A percentile compares a stretch with the other conserved stretches of the same genome.
Conservation (phyloP, 2,888 invertebrate genomes). For the Eupithecia vulgata region DNA sequence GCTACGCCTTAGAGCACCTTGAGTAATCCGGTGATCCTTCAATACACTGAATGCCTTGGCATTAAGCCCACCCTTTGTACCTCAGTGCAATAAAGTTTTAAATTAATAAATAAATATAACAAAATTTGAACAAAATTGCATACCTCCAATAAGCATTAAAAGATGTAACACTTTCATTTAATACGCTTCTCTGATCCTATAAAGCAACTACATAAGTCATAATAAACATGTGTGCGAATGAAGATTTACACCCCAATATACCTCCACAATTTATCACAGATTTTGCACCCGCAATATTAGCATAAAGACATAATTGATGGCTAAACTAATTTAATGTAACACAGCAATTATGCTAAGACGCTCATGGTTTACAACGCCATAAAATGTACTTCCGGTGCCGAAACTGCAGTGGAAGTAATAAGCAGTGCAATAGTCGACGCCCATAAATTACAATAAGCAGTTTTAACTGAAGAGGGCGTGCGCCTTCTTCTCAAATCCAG, state of each 20-base stretch:
- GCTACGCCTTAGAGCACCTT: neutral
- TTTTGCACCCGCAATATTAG: conserved; percentile 58
- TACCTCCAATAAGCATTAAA: neutral
- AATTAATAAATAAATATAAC: no score
- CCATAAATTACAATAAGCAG: conserved; percentile 81
- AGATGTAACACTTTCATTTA: neutral
- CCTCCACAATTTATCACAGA: conserved; percentile 43
- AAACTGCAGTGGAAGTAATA: conserved; percentile 81
- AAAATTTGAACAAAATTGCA: neutral
- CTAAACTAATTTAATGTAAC: conserved; percentile 79
- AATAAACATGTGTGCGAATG: conserved; percentile 53
- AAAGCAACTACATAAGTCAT: conserved; percentile 28
- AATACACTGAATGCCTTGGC: no score
- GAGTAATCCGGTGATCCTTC: neutral
- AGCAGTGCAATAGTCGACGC: conserved; percentile 77
- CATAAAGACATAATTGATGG: conserved; percentile 78
- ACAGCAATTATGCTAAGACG: conserved; percentile 81
- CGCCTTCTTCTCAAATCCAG: conserved; percentile 38
- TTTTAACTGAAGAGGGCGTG: conserved; percentile 70
- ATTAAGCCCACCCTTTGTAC: no score
- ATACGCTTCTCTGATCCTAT: conserved; percentile 10
- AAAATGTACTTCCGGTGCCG: conserved; percentile 76
- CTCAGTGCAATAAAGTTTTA: no score
- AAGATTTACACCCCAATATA: conserved; percentile 57
- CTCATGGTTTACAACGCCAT: conserved; percentile 80